These are phyloP conservation scores for Gari tellinella DNA, from an alignment of 2,888 invertebrate species.

Conservation along the genomic window DNA sequence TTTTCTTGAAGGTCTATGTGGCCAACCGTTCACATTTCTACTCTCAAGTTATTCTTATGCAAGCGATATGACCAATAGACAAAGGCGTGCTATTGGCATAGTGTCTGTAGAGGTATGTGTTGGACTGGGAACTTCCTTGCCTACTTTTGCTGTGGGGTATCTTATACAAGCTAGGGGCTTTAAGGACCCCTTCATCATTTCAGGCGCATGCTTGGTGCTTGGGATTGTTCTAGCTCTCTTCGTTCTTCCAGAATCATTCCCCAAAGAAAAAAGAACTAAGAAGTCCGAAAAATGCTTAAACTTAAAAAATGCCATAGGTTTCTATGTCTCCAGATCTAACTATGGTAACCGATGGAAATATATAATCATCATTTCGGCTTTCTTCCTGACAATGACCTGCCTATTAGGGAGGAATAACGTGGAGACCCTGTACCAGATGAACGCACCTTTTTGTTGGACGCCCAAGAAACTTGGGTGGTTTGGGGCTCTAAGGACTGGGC, in stretches of 20 bases:
- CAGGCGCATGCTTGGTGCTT: slow-evolving; percentile 11
- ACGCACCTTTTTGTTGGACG: slow-evolving; percentile 64
- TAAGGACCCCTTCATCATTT: slow-evolving; percentile 30
- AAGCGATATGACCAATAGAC: slow-evolving; percentile 59
- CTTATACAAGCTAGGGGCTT: slow-evolving; percentile 43
- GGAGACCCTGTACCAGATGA: slow-evolving; percentile 60
- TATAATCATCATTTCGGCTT: slow-evolving; percentile 26
- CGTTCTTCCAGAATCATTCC: slow-evolving; percentile 47
- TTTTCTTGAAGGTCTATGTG: slow-evolving; percentile 57
- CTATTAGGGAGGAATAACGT: slow-evolving; percentile 41
- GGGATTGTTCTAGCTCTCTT: slow-evolving; percentile 37
- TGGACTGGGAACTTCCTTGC: slow-evolving; percentile 40
- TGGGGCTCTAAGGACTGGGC: slow-evolving; percentile 29
- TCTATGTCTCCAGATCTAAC: slow-evolving; percentile 46
- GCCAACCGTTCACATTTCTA: slow-evolving; percentile 49
- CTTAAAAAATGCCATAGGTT: slow-evolving; percentile 42
- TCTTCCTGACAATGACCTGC: slow-evolving; percentile 29
- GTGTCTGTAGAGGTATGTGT: slow-evolving; percentile 44
- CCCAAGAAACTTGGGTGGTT: slow-evolving; percentile 59
- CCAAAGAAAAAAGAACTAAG: slow-evolving; percentile 20
- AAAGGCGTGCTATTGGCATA: slow-evolving; percentile 51
- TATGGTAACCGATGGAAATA: slow-evolving; percentile 48
- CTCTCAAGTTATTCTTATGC: slow-evolving; percentile 43
- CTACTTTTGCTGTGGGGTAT: slow-evolving; percentile 52
- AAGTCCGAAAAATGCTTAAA: slow-evolving; percentile 25